A percentile compares a stretch with the other conserved stretches of the same genome.
phyloP scores from a whole-genome alignment of 2,113 vertebrate species.

The Rallus limicola region DNA sequence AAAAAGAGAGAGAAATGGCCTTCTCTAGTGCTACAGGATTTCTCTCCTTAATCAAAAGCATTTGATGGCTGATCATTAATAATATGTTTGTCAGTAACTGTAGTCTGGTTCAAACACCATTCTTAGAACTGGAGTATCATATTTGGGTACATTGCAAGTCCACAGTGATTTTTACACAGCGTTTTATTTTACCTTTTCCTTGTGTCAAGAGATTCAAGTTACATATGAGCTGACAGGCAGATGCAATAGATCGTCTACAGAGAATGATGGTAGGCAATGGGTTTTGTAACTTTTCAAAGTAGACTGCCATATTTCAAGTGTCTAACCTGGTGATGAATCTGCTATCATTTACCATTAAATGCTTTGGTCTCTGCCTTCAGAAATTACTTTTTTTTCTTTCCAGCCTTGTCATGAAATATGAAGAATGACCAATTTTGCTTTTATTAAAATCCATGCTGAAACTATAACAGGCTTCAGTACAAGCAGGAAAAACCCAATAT shows the following conservation, averaged over 20 bases:
- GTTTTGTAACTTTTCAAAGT: conserved; percentile 67
- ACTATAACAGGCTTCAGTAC: neutral
- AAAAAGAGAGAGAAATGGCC: neutral
- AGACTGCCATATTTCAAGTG: conserved; percentile 66
- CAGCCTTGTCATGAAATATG: neutral
- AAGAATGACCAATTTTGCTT: neutral
- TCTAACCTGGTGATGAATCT: conserved; percentile 58
- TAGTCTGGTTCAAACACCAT: conserved; percentile 66
- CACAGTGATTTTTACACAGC: conserved; percentile 66
- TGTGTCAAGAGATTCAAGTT: conserved; percentile 75
- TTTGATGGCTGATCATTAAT: conserved; percentile 73
- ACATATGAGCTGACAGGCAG: conserved; percentile 66
- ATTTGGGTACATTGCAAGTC: conserved; percentile 62
- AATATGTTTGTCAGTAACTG: conserved; percentile 73
- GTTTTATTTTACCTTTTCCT: conserved; percentile 74
- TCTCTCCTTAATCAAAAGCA: conserved; percentile 76
- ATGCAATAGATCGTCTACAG: conserved; percentile 51
- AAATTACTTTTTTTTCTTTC: conserved; percentile 1
- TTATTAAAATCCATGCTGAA: conserved; percentile 16
- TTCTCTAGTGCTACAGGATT: conserved; percentile 1
- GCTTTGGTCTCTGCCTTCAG: conserved; percentile 62
- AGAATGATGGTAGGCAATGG: conserved; percentile 53
- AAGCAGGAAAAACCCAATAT: conserved; percentile 10
- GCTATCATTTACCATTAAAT: conserved; percentile 66
- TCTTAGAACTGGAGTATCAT: conserved; percentile 74